These are phyloP conservation scores for Lophochroa leadbeateri DNA, from an alignment of 2,113 vertebrate species.

Conservation along the genomic window DNA sequence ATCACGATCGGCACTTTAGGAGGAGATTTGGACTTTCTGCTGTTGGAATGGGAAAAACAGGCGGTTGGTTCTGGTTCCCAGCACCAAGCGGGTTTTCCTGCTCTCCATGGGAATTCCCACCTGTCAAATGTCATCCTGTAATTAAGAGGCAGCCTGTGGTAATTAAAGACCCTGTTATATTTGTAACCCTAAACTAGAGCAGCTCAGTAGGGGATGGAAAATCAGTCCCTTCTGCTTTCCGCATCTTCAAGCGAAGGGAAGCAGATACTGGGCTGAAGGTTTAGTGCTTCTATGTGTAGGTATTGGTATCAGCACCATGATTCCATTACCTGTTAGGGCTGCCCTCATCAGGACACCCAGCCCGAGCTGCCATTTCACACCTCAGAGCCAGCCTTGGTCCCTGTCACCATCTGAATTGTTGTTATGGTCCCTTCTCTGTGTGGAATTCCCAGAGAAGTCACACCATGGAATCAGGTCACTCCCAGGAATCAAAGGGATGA, in stretches of 20 bases:
- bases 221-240: background rate
- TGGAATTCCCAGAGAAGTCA: background rate
- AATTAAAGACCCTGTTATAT: background rate
- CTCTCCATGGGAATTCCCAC: accelerated
- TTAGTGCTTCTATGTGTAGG: accelerated
- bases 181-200: background rate
- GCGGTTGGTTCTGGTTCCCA: background rate
- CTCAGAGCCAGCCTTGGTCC: background rate
- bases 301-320: accelerated
- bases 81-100: accelerated
- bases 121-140: background rate
- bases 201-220: background rate
- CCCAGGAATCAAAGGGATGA: background rate
- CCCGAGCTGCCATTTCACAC: background rate
- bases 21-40: conserved; percentile 87
- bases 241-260: background rate
- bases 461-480: too few relatives aligned
- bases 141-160: background rate
- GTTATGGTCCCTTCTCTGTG: background rate
- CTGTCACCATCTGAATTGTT: background rate
- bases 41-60: background rate
- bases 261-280: background rate
- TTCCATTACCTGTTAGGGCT: background rate
- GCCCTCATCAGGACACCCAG: background rate
- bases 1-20: conserved; percentile 91